A percentile compares a stretch with the other conserved stretches of the same genome.
Evolutionary conservation across 2,113 vertebrate genomes (phyloP).

Genomic region (Tyrannus savana): DNA sequence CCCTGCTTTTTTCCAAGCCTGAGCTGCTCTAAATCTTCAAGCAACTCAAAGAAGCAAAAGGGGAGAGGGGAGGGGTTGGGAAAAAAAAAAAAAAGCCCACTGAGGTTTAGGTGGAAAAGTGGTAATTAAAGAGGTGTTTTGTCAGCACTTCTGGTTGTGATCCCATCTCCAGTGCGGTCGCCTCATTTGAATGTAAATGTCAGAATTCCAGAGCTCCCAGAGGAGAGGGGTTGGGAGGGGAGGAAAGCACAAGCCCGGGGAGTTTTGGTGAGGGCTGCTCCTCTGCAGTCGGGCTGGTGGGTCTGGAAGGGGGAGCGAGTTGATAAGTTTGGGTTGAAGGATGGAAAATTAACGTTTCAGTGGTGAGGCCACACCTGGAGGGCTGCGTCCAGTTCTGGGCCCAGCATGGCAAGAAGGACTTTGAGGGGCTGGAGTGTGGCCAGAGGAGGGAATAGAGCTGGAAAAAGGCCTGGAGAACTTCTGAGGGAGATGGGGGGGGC

Average conservation of each 20-base stretch:
- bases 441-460: not conserved
- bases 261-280: not conserved
- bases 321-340: not conserved
- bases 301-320: not conserved
- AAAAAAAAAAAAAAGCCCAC: too few relatives aligned
- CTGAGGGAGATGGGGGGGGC: not conserved
- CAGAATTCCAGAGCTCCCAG: slow-evolving; percentile 12
- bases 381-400: not conserved
- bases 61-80: too few relatives aligned
- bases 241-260: not conserved
- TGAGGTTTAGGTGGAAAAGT: not conserved
- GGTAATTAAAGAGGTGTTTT: slow-evolving; percentile 21
- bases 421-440: not conserved
- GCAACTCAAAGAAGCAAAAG: not conserved
- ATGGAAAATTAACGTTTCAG: not conserved
- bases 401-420: not conserved
- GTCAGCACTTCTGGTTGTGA: slow-evolving; percentile 26
- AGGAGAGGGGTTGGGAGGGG: slow-evolving; percentile 1
- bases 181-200: slow-evolving; percentile 50
- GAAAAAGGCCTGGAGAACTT: not conserved
- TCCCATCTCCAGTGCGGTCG: slow-evolving; percentile 24
- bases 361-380: not conserved
- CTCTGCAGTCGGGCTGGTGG: not conserved
- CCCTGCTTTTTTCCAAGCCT: rapidly evolving
- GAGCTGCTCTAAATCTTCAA: not conserved